A percentile compares a stretch with the other conserved stretches of the same genome.
phyloP scores from a whole-genome alignment of 2,797 vertebrate genomes.

The Micromesistius poutassou region DNA sequence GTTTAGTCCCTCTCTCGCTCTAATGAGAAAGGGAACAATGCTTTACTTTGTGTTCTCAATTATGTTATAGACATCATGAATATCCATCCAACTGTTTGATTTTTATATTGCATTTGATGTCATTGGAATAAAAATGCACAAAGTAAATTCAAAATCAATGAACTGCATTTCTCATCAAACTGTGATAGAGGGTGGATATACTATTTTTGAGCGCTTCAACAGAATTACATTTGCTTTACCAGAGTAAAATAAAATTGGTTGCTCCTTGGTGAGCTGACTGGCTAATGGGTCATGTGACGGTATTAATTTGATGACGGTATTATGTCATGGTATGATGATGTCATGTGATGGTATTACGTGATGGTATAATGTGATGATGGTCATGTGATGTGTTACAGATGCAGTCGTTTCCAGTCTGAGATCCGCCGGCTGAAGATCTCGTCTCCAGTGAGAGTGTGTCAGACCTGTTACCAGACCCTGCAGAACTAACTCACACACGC shows the following conservation, averaged over 20 bases:
- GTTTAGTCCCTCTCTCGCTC: slow-evolving; percentile 3
- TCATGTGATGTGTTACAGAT: slow-evolving; percentile 67
- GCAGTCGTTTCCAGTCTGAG: slow-evolving; percentile 97
- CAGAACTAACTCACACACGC: slow-evolving; percentile 80
- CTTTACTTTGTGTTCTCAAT: not conserved
- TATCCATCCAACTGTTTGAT: not conserved
- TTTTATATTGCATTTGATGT: not conserved
- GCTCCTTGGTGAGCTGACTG: too few relatives aligned
- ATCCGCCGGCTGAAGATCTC: slow-evolving; percentile 97
- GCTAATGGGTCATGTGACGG: not conserved
- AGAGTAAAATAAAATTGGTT: not conserved
- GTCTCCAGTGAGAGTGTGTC: slow-evolving; percentile 94
- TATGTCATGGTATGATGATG: too few relatives aligned
- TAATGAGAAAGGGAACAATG: not conserved
- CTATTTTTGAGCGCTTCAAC: too few relatives aligned
- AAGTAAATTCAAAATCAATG: not conserved
- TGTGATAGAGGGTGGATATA: too few relatives aligned
- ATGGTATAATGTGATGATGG: not conserved
- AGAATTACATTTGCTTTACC: not conserved
- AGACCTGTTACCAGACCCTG: slow-evolving; percentile 98
- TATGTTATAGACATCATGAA: not conserved
- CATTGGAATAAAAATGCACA: not conserved
- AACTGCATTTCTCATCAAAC: too few relatives aligned
- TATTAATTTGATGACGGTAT: not conserved
- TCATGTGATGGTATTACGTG: too few relatives aligned